These are phyloP conservation scores for Hippoglossus hippoglossus DNA, from an alignment of 2,797 vertebrate genomes.

Conservation along the genomic window DNA sequence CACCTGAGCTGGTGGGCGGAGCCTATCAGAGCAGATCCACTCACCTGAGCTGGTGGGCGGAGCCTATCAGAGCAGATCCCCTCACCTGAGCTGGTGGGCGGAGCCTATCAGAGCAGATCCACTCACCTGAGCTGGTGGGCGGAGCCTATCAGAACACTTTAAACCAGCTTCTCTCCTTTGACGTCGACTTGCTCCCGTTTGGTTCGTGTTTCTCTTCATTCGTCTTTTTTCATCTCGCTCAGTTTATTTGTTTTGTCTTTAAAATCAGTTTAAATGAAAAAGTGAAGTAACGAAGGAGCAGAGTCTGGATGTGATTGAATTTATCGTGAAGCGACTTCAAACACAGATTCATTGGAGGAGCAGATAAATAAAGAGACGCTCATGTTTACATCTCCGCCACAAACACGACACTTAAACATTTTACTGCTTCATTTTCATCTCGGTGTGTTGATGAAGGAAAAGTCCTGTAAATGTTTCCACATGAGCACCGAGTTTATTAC, in stretches of 20 bases:
- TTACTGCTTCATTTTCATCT: slow-evolving; percentile 53
- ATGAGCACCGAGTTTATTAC: slow-evolving; percentile 27
- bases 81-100: too few relatives aligned
- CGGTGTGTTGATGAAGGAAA: slow-evolving; percentile 24
- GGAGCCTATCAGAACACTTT: too few relatives aligned
- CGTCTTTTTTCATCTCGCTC: not conserved
- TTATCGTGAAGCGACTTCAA: too few relatives aligned
- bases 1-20: too few relatives aligned
- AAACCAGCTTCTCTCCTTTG: too few relatives aligned
- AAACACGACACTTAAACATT: slow-evolving; percentile 60
- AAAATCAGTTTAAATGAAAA: too few relatives aligned
- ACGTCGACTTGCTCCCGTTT: not conserved
- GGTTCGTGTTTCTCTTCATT: not conserved
- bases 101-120: too few relatives aligned
- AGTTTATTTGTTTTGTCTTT: not conserved
- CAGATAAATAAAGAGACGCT: slow-evolving; percentile 20
- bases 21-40: too few relatives aligned
- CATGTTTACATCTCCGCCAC: slow-evolving; percentile 51
- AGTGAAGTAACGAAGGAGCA: too few relatives aligned
- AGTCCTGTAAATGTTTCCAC: slow-evolving; percentile 51
- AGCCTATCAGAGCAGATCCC: too few relatives aligned
- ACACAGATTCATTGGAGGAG: slow-evolving; percentile 23
- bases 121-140: too few relatives aligned
- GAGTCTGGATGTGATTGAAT: not conserved
- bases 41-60: too few relatives aligned